Base-by-base conservation (phyloP, 2,888 invertebrate genomes). In the Ypsolopha sequella region DNA sequence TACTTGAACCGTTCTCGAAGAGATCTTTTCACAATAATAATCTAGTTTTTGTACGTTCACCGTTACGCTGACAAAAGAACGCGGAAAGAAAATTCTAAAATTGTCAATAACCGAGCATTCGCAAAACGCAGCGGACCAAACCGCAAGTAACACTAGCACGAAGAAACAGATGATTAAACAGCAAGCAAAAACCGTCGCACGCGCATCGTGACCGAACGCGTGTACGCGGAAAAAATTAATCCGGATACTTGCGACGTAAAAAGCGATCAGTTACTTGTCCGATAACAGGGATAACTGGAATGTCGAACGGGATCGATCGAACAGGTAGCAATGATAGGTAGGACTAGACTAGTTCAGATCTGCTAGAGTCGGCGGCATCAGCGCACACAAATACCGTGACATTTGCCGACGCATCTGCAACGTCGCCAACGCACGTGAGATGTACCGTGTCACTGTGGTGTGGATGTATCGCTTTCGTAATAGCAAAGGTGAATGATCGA, bases 401-500 rank as follows among this genome's bases (percentile, higher is more conserved):
- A 80, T 80, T 78, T 78, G 68, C 54, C 54, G 53, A 51, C 53
- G 58, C 62, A 60, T 56, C 54, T 60, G 60, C 61, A 57, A 56
- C 55, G 53, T 54, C 64, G 60, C 56, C 59, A 51, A 54, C 62
- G 61, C 60, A 59, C 59, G 64, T 52, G 55, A 48, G 49, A 1
- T 11, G 24, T 24, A 24, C 24, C 24, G n/a, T n/a, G n/a, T n/a
- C n/a, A n/a, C n/a, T n/a, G n/a, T n/a, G n/a, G n/a, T n/a, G n/a
- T n/a, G n/a, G n/a, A 44, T 49, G n/a, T 45, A 44, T 48, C 56
- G 54, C 60, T 62, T 63, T 63, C 62, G 69, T 75, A 77, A 77
- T 63, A 66, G 61, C 66, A 66, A 66, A 78, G 81, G 80, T 81
- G 80, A 84, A 82, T 67, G 82, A 76, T 80, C 81, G 68, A 73